phyloP scores from a whole-genome alignment of 64 coral and sea anemone species.

The Pachyseris speciosa region DNA sequence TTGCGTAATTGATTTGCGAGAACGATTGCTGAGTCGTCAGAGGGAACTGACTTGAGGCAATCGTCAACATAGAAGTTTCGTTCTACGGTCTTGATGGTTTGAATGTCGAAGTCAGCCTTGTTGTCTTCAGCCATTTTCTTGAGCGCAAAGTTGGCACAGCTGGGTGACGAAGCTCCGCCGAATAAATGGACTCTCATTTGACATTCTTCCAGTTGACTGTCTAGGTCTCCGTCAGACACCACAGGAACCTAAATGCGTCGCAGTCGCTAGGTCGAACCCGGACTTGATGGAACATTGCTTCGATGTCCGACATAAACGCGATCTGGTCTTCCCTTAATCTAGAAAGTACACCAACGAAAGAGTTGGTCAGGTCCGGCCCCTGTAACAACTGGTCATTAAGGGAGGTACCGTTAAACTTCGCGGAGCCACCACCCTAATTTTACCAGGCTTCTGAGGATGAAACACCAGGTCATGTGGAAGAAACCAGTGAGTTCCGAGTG shows the following conservation, averaged over 20 bases:
- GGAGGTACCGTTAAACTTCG: too few species aligned
- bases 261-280: conserved; percentile 14
- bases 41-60: neutral
- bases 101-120: neutral
- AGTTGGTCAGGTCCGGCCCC: too few species aligned
- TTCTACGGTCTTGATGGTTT: neutral
- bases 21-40: neutral
- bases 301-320: too few species aligned
- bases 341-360: too few species aligned
- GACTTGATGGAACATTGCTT: too few species aligned
- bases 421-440: too few species aligned
- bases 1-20: neutral
- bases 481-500: too few species aligned
- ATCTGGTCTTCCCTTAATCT: too few species aligned
- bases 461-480: too few species aligned
- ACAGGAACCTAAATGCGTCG: neutral
- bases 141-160: conserved; percentile 45
- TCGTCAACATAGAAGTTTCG: conserved; percentile 40
- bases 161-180: conserved; percentile 25
- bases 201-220: neutral
- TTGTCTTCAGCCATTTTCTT: conserved; percentile 39
- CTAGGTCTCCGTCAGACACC: conserved; percentile 33
- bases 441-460: too few species aligned
- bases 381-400: too few species aligned
- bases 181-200: conserved; percentile 51